Base-by-base conservation (phyloP, 2,113 vertebrate genomes). In the Pachyramphus minor region DNA sequence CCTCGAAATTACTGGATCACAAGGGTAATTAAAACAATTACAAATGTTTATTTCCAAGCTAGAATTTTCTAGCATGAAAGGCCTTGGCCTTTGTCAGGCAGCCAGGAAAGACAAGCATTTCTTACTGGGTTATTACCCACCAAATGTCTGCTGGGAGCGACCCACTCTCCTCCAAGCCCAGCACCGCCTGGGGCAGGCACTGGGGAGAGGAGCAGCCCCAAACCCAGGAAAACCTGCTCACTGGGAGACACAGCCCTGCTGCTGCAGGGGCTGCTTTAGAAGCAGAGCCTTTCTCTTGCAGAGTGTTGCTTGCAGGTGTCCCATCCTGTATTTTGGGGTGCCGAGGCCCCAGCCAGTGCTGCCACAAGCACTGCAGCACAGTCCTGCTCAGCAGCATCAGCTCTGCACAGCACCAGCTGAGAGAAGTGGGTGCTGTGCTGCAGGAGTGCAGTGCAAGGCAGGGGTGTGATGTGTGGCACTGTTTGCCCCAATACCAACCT, bases 1-100 rank as follows among this genome's bases (percentile, higher is more conserved):
- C 97, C 84, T 97, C 27, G 12, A 97, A 97, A 97, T 95, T 89
- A 97, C 96, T 96, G 93, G 91, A 88, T 96, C 87, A 55, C 90
- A 85, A 52, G n/a, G 84, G 93, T 96, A 98, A 98, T 98, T 98
- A 98, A 98, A 97, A 91, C 97, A 94, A 97, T 97, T 96, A 95
- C 64, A 95, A 95, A 94, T 88, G 86, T 95, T 97, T 93, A 77
- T 95, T 97, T 96, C 93, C 83, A 93, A 67, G 93, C 84, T 87
- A 75, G 94, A 96, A 96, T 92, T 92, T 94, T 94, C 74, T 93
- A 93, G 90, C 80, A 96, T 96, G 95, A 96, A 97, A 97, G 87
- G 69, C 93, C 41, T 89, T 41, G 68, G 77, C 64, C 87, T 86
- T 47, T 91, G 64, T 91, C 69, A 91, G 87, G 80, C 56, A 71